Percentiles rank a stretch among this genome's conserved stretches.
Conservation (phyloP, 1,140 invertebrate species). For the Neodiprion pinetum region DNA sequence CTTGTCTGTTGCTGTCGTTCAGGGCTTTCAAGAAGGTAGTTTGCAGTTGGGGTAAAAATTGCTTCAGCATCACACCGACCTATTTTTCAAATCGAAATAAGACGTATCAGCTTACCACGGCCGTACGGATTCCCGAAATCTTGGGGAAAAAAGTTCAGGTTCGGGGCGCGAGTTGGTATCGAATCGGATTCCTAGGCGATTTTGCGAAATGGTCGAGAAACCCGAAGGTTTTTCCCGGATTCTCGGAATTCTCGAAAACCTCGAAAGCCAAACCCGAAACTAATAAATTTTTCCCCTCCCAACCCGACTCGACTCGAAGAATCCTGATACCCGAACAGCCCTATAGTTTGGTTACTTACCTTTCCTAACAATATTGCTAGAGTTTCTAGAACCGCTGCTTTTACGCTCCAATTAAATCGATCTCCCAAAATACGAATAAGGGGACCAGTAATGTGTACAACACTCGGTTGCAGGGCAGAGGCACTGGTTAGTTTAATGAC, state of each 20-base stretch:
- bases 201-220: too few species aligned
- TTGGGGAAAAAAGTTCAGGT: too few species aligned
- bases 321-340: too few species aligned
- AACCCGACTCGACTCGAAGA: too few species aligned
- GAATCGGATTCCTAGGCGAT: too few species aligned
- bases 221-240: too few species aligned
- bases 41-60: conserved; percentile 97
- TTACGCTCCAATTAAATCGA: conserved; percentile 90
- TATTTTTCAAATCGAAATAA: conserved; percentile 43
- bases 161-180: too few species aligned
- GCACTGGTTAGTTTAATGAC: conserved; percentile 87
- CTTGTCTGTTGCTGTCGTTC: conserved; percentile 85
- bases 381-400: conserved; percentile 95
- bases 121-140: too few species aligned
- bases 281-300: too few species aligned
- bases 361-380: conserved; percentile 90
- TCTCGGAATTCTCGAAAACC: too few species aligned
- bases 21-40: conserved; percentile 96
- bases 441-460: conserved; percentile 96
- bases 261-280: too few species aligned
- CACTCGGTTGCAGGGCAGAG: conserved; percentile 89
- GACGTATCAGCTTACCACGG: too few species aligned
- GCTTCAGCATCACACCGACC: conserved; percentile 92
- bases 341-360: conserved; percentile 55
- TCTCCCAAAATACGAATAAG: conserved; percentile 97